Conservation (phyloP, 2,797 vertebrate genomes). For the Thunnus albacares region DNA sequence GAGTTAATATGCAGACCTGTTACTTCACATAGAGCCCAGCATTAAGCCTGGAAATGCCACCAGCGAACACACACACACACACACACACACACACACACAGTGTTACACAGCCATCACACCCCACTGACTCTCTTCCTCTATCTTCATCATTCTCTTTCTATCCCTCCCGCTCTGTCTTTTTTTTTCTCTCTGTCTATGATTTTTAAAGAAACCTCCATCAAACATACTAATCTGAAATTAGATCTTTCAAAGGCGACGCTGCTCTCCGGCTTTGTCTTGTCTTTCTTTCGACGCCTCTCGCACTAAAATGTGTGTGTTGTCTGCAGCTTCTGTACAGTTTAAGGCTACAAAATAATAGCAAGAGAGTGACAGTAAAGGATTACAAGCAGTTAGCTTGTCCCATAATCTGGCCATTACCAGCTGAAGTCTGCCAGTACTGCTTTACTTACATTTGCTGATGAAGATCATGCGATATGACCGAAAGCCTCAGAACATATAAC, state of each 20-base stretch:
- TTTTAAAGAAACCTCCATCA: slow-evolving; percentile 61
- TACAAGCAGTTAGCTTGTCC: neutral
- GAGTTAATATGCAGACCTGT: slow-evolving; percentile 78
- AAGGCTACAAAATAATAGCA: neutral
- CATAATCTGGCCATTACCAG: neutral
- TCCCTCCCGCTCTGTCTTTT: slow-evolving; percentile 1
- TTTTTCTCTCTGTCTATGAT: slow-evolving; percentile 33
- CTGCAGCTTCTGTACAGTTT: slow-evolving; percentile 1
- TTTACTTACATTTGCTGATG: no score
- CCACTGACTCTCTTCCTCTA: slow-evolving; percentile 25
- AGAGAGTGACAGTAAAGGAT: slow-evolving; percentile 8
- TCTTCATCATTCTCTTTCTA: slow-evolving; percentile 39
- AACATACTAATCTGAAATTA: slow-evolving; percentile 75
- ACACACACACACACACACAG: slow-evolving; percentile 17
- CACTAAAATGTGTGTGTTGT: slow-evolving; percentile 1
- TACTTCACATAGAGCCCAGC: slow-evolving; percentile 67
- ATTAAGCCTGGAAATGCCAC: slow-evolving; percentile 67
- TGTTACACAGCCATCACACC: slow-evolving; percentile 23
- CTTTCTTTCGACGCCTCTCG: slow-evolving; percentile 26
- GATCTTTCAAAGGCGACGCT: slow-evolving; percentile 66
- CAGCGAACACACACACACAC: slow-evolving; percentile 21
- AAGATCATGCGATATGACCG: no score
- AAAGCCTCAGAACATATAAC: neutral
- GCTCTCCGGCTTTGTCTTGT: slow-evolving; percentile 46
- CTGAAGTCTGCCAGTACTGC: neutral